Conservation (phyloP, 1,140 invertebrate species). For the Micrasema longulum region DNA sequence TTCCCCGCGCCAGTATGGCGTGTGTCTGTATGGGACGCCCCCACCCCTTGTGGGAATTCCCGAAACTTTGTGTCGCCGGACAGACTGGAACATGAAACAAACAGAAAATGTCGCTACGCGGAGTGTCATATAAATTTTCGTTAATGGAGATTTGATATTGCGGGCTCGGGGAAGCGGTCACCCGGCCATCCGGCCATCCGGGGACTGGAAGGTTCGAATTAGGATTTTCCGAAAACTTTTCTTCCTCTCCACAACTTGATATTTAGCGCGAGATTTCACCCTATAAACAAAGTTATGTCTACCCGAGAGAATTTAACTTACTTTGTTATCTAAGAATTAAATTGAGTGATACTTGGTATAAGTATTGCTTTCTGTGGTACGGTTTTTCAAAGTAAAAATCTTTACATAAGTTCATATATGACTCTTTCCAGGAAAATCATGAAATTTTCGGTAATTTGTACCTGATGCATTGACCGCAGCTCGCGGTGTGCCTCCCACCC, state of each 20-base stretch:
- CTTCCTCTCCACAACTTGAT: neutral
- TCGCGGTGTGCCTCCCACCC: too few relatives aligned
- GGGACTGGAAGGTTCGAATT: constrained; percentile 4
- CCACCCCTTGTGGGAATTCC: neutral
- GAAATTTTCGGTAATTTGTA: too few relatives aligned
- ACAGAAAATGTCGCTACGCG: constrained; percentile 11
- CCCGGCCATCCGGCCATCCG: neutral
- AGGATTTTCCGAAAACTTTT: neutral
- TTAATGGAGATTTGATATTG: constrained; percentile 23
- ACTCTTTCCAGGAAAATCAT: too few relatives aligned
- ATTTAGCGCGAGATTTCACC: constrained; percentile 3
- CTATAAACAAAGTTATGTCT: neutral
- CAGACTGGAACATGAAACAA: constrained; percentile 7
- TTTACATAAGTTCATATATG: too few relatives aligned
- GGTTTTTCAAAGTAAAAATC: too few relatives aligned
- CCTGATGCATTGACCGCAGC: too few relatives aligned
- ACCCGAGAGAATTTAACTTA: too few relatives aligned
- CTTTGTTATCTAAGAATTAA: too few relatives aligned
- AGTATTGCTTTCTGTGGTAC: too few relatives aligned
- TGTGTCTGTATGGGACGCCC: neutral
- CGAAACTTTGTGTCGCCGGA: constrained; percentile 25
- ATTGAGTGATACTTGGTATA: too few relatives aligned
- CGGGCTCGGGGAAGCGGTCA: constrained; percentile 3
- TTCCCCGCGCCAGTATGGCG: neutral
- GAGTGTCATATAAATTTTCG: constrained; percentile 26